A percentile compares a stretch with the other conserved stretches of the same genome.
phyloP scores from a whole-genome alignment of 92 coral and sea anemone species.

The Palythoa caribaeorum region DNA sequence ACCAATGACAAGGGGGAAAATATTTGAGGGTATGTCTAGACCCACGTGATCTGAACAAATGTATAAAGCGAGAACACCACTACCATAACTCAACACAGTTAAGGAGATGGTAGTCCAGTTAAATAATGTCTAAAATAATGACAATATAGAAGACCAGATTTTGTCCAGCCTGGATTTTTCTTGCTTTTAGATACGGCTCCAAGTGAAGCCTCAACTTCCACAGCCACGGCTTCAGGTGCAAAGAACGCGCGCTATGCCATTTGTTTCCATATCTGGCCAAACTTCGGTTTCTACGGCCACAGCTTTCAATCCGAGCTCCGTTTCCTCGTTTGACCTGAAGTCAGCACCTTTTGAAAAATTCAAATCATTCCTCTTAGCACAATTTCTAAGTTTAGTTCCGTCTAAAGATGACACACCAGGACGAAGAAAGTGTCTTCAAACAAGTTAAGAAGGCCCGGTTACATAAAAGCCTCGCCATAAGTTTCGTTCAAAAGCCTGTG shows the following conservation, averaged over 20 bases:
- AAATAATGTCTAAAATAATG: background rate
- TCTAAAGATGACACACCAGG: background rate
- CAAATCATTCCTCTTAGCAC: background rate
- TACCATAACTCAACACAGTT: too few species aligned
- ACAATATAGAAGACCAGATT: background rate
- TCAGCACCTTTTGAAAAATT: background rate
- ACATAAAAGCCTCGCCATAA: slow-evolving; percentile 15
- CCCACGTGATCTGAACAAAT: too few species aligned
- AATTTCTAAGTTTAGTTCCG: background rate
- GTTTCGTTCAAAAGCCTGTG: slow-evolving; percentile 51
- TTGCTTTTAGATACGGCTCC: background rate
- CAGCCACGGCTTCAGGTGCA: background rate
- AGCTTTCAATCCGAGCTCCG: background rate
- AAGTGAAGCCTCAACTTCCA: background rate
- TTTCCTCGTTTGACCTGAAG: background rate
- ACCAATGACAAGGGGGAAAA: too few species aligned
- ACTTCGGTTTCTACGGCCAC: background rate
- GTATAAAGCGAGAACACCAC: too few species aligned
- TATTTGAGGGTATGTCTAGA: too few species aligned
- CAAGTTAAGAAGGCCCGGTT: background rate
- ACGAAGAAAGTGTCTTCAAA: background rate
- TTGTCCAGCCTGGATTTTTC: background rate
- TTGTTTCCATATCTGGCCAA: background rate
- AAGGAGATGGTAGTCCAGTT: too few species aligned
- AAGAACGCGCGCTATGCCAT: background rate